Percentiles rank a stretch among this genome's conserved stretches.
Evolutionary conservation across 92 coral and sea anemone genomes (phyloP).

Genomic region (Bergia puertoricense): DNA sequence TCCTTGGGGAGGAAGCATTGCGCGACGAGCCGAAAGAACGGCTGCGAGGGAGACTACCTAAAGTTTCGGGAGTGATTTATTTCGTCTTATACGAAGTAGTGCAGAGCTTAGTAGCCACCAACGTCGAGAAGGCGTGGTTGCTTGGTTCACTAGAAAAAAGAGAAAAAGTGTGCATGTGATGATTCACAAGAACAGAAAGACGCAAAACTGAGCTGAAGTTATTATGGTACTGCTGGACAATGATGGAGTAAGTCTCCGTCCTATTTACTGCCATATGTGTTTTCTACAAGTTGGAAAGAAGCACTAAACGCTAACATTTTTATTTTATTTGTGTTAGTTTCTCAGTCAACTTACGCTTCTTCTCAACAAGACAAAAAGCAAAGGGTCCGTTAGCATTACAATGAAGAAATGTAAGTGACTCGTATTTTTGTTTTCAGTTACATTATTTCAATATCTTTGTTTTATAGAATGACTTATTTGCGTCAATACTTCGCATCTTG

Average conservation of each 20-base stretch:
- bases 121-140: not conserved
- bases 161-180: not conserved
- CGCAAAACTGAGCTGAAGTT: not conserved
- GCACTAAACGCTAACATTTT: too few relatives aligned
- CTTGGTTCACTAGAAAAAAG: not conserved
- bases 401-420: conserved; percentile 91
- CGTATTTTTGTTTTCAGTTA: not conserved
- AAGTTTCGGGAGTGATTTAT: too few relatives aligned
- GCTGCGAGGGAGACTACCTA: too few relatives aligned
- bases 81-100: not conserved
- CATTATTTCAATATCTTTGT: not conserved
- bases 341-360: conserved; percentile 90
- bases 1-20: too few relatives aligned
- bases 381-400: conserved; percentile 90
- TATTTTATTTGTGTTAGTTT: conserved; percentile 58
- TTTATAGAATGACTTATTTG: too few relatives aligned
- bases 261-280: not conserved
- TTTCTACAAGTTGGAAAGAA: not conserved
- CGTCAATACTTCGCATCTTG: not conserved
- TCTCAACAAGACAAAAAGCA: conserved; percentile 81
- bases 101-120: not conserved
- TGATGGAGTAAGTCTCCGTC: conserved; percentile 21
- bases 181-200: not conserved
- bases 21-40: too few relatives aligned
- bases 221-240: conserved; percentile 31